Percentiles rank a stretch among this genome's conserved stretches.
These are phyloP conservation scores for Busseola fusca DNA, from an alignment of 2,888 invertebrate species.

Conservation along the genomic window DNA sequence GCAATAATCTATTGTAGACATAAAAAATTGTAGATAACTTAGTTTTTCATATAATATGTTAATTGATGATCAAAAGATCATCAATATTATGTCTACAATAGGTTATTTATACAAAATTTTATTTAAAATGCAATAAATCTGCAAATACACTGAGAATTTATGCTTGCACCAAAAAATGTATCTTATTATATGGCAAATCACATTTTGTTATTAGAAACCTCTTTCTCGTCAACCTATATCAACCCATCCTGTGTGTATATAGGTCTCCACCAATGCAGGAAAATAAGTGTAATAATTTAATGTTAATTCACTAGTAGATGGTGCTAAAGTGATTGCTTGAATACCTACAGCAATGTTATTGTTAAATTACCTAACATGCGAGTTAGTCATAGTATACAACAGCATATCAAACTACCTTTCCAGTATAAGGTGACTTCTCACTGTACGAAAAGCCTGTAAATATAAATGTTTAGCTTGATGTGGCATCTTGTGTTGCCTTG, in stretches of 20 bases:
- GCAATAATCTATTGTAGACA: no score
- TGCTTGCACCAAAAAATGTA: background rate
- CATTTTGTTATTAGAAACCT: background rate
- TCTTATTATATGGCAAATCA: background rate
- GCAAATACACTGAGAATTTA: no score
- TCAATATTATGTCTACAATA: no score
- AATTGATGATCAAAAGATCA: no score
- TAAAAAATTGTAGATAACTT: no score
- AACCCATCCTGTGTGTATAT: background rate
- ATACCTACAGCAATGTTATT: background rate
- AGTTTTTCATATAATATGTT: no score
- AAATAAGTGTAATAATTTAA: constrained; percentile 13
- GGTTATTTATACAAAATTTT: no score
- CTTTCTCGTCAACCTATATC: background rate
- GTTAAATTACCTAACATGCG: background rate
- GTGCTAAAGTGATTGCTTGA: background rate
- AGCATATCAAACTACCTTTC: background rate
- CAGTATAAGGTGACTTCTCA: background rate
- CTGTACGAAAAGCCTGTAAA: background rate
- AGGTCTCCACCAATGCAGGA: constrained; percentile 1
- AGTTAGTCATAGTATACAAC: constrained; percentile 6
- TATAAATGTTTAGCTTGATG: background rate
- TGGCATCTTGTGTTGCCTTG: background rate
- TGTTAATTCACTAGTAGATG: background rate
- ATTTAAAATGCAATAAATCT: no score